Conservation (phyloP, 2,888 invertebrate genomes). For the Ischnus inquisitorius region DNA sequence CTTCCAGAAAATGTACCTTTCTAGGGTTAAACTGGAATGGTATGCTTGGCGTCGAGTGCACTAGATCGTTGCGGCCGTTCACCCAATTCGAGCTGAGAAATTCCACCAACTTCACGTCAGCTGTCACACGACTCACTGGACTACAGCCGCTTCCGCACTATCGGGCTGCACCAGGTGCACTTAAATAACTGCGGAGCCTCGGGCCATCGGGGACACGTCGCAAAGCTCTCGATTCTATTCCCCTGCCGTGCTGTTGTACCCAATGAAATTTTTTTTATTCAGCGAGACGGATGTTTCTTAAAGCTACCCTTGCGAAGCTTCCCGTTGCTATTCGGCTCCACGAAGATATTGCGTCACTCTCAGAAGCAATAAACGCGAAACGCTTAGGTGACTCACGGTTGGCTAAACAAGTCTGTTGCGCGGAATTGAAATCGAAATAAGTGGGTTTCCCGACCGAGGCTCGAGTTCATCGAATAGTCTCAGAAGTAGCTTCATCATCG, state of each 20-base stretch:
- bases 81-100: neutral
- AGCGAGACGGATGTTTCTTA: neutral
- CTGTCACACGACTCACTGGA: constrained; percentile 24
- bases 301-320: neutral
- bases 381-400: constrained; percentile 7
- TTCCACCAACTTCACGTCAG: constrained; percentile 11
- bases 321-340: neutral
- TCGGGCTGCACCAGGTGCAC: constrained; percentile 51
- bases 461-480: neutral
- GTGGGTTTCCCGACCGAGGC: neutral
- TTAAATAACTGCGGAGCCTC: constrained; percentile 48
- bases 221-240: constrained; percentile 21
- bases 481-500: neutral
- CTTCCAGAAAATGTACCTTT: too few species aligned
- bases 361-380: neutral
- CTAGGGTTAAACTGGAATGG: too few species aligned
- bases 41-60: neutral
- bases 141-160: constrained; percentile 41
- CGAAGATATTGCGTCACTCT: neutral
- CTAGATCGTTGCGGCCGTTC: constrained; percentile 20
- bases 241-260: neutral
- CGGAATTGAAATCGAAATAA: neutral
- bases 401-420: neutral
- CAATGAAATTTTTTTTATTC: constrained; percentile 25
- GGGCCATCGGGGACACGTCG: constrained; percentile 39